Evolutionary conservation across 1,140 invertebrate genomes (phyloP).

Genomic region (Papilio dardanus): DNA sequence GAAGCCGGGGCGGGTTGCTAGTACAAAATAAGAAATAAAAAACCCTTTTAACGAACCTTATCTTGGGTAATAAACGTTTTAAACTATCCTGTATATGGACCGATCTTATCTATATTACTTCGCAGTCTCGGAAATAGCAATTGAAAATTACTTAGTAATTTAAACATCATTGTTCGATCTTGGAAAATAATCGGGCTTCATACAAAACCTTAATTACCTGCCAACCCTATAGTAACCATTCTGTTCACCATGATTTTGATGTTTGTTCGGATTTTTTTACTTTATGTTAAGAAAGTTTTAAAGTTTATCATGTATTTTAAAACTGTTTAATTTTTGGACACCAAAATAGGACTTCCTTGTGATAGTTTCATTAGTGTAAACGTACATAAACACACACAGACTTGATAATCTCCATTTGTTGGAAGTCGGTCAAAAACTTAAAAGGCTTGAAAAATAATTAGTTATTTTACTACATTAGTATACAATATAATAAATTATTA

Average conservation of each 20-base stretch:
- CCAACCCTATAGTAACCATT: background rate
- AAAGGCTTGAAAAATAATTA: too few species aligned
- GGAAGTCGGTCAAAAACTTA: too few species aligned
- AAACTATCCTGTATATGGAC: background rate
- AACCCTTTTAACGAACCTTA: constrained; percentile 16
- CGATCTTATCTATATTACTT: constrained; percentile 30
- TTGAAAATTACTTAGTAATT: constrained; percentile 36
- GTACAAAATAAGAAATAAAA: background rate
- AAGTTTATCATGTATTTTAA: too few species aligned
- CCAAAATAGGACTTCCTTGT: too few species aligned
- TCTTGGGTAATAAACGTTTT: constrained; percentile 4
- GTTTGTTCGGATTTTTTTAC: background rate
- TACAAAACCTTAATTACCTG: constrained; percentile 29
- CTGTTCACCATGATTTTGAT: background rate
- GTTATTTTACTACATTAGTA: too few species aligned
- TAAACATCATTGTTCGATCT: constrained; percentile 36
- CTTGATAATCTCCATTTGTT: too few species aligned
- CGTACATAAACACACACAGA: too few species aligned
- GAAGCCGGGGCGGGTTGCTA: too few species aligned
- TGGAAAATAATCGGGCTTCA: constrained; percentile 5
- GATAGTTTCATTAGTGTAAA: too few species aligned
- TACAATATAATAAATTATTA: too few species aligned
- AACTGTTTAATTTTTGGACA: too few species aligned
- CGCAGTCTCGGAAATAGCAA: constrained; percentile 25
- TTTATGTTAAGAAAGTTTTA: background rate